Percentiles rank a stretch among this genome's conserved stretches.
These are phyloP conservation scores for Limnephilus auricula DNA, from an alignment of 2,888 invertebrate genomes.

Conservation along the genomic window DNA sequence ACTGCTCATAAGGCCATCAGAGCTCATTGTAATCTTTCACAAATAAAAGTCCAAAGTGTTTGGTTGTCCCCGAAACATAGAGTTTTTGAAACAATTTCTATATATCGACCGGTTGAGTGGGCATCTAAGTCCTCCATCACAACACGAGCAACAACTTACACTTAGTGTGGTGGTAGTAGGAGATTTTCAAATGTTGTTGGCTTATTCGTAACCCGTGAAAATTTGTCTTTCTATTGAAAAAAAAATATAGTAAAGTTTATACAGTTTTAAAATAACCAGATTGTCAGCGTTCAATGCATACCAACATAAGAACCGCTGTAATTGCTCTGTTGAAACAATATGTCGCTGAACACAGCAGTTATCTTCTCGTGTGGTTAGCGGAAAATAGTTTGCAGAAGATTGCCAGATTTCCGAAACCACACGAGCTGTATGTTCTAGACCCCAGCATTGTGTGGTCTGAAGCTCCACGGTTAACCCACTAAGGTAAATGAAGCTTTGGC, in stretches of 20 bases:
- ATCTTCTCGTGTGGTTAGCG: background rate
- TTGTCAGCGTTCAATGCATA: background rate
- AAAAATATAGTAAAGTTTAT: background rate
- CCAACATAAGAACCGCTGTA: background rate
- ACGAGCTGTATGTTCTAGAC: background rate
- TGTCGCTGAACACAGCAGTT: background rate
- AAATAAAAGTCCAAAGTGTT: no score
- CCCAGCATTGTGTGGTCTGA: background rate
- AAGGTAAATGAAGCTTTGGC: constrained; percentile 1
- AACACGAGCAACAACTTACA: no score
- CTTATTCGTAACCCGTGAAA: no score
- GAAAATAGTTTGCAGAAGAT: background rate
- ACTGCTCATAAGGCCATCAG: no score
- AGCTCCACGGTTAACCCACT: background rate
- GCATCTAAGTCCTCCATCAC: no score
- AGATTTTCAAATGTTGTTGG: no score
- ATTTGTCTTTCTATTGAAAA: no score
- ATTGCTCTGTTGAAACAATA: background rate
- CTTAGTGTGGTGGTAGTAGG: no score
- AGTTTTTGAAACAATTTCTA: no score
- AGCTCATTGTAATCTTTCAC: no score
- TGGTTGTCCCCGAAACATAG: no score
- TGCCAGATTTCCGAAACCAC: background rate
- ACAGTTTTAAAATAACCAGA: background rate
- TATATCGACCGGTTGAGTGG: no score